phyloP scores from a whole-genome alignment of 2,888 invertebrate species.

The Dryobotodes eremita region DNA sequence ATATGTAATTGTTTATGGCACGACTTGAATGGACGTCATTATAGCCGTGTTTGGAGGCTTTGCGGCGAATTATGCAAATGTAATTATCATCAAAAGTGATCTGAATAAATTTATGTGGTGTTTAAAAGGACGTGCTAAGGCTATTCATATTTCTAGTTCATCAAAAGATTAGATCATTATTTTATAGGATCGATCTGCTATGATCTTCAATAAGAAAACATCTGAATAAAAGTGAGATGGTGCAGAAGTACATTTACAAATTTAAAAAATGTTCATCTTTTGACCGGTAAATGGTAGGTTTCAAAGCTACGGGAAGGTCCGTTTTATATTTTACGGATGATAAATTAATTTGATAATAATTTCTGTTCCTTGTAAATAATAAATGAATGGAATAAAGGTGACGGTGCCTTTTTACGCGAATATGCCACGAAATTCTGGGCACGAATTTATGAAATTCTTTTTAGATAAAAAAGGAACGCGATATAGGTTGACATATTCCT shows the following conservation, averaged over 20 bases:
- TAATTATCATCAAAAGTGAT: conserved; percentile 25
- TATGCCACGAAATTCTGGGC: neutral
- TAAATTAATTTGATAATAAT: conserved; percentile 16
- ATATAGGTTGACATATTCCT: conserved; percentile 46
- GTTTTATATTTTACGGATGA: conserved; percentile 11
- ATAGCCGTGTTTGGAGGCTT: conserved; percentile 33
- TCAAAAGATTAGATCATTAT: neutral
- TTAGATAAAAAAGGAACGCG: conserved; percentile 7
- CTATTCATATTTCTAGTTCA: neutral
- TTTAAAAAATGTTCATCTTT: neutral
- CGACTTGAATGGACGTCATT: conserved; percentile 32
- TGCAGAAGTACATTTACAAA: neutral
- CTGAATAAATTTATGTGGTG: conserved; percentile 22
- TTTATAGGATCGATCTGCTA: neutral
- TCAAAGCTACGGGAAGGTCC: neutral
- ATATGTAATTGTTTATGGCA: conserved; percentile 56
- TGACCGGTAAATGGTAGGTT: neutral
- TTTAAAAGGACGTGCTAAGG: neutral
- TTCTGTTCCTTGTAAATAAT: conserved; percentile 24
- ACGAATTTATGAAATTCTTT: conserved; percentile 23
- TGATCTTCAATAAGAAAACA: neutral
- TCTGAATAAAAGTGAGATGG: too few relatives aligned
- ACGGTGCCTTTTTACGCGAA: conserved; percentile 17
- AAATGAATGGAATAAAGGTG: neutral
- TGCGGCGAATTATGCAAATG: conserved; percentile 52